Evolutionary conservation across 92 coral and sea anemone genomes (phyloP).

Genomic region (Epizoanthus illoricatus): DNA sequence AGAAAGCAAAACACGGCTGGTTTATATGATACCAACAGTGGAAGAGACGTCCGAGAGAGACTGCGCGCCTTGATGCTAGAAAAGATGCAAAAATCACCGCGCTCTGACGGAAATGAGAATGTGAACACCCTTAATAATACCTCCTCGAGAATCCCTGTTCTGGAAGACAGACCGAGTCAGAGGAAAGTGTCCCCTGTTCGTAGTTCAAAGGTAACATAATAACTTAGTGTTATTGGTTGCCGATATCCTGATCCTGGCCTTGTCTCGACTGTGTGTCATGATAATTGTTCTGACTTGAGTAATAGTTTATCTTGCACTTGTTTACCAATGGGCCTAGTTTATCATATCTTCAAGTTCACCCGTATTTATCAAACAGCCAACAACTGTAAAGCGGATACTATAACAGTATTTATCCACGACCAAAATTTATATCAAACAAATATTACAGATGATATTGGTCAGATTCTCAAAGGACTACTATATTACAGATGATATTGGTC

Average conservation of each 20-base stretch:
- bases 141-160: conserved; percentile 38
- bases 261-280: background rate
- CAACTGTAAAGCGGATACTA: background rate
- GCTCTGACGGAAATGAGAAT: conserved; percentile 47
- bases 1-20: background rate
- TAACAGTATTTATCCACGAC: background rate
- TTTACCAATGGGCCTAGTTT: background rate
- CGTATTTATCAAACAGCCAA: background rate
- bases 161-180: conserved; percentile 17
- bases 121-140: conserved; percentile 47
- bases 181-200: conserved; percentile 14
- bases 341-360: background rate
- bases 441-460: background rate
- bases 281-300: background rate
- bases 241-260: background rate
- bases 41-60: conserved; percentile 39
- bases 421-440: background rate
- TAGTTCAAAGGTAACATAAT: conserved; percentile 21
- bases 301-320: background rate
- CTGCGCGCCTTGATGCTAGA: conserved; percentile 52
- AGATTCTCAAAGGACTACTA: background rate
- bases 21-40: background rate
- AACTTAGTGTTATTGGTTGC: background rate
- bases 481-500: background rate
- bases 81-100: conserved; percentile 45